These are phyloP conservation scores for Sinodicranocentrus sp. DNA, from an alignment of 2,888 invertebrate genomes.

Conservation along the genomic window DNA sequence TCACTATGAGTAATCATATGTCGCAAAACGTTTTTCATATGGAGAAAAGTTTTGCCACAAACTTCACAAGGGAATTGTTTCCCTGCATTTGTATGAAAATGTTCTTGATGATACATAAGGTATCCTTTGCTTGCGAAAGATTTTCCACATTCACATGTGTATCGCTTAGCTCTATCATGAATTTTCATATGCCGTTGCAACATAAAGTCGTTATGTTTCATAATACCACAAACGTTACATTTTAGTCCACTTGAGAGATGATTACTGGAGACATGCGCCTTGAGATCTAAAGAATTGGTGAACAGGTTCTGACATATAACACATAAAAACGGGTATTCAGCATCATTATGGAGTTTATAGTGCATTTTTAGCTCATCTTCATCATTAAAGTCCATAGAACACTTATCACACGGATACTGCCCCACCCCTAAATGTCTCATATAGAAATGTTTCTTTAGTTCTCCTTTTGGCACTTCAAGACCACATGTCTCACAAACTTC, in stretches of 20 bases:
- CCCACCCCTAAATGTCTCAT: slow-evolving; percentile 29
- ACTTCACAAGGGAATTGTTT: slow-evolving; percentile 32
- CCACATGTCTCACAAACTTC: slow-evolving; percentile 35
- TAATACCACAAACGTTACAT: slow-evolving; percentile 39
- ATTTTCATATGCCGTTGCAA: slow-evolving; percentile 38
- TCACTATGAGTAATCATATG: slow-evolving; percentile 28
- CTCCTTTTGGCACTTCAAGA: not conserved
- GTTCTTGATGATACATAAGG: slow-evolving; percentile 4
- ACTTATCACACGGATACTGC: slow-evolving; percentile 26
- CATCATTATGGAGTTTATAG: slow-evolving; percentile 12
- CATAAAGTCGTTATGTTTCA: slow-evolving; percentile 36
- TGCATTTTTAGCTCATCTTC: not conserved
- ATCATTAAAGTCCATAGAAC: slow-evolving; percentile 38
- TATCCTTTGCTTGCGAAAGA: not conserved
- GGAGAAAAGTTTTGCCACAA: slow-evolving; percentile 21
- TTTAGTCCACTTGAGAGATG: slow-evolving; percentile 36
- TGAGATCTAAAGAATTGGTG: slow-evolving; percentile 38
- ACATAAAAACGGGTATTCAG: slow-evolving; percentile 31
- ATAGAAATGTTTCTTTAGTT: slow-evolving; percentile 30
- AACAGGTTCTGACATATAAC: slow-evolving; percentile 11
- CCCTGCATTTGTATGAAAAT: slow-evolving; percentile 24
- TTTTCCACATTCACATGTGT: slow-evolving; percentile 34
- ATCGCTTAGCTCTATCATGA: slow-evolving; percentile 20
- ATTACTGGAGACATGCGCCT: slow-evolving; percentile 24
- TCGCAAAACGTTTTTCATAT: slow-evolving; percentile 10